Evolutionary conservation across 2,797 vertebrate species (phyloP).

Genomic region (Tapirus indicus): DNA sequence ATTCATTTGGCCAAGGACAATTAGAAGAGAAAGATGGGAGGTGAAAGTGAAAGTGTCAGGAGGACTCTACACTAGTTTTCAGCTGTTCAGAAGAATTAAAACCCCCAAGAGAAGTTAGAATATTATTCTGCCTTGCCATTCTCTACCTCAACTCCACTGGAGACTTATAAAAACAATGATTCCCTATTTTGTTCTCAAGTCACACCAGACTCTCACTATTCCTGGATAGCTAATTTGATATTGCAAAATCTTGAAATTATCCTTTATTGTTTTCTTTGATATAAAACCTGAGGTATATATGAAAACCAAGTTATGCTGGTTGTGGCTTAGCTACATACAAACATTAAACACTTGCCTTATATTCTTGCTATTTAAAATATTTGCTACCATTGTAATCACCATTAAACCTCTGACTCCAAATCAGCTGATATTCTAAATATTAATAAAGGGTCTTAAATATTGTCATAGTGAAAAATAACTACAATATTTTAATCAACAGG

Average conservation of each 20-base stretch:
- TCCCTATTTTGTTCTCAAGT: conserved; percentile 33
- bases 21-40: conserved; percentile 67
- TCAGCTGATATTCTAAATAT: neutral
- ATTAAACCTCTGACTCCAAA: neutral
- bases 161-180: conserved; percentile 60
- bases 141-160: neutral
- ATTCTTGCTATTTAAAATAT: conserved; percentile 23
- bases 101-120: conserved; percentile 45
- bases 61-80: conserved; percentile 33
- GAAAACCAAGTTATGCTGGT: neutral
- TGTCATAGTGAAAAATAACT: neutral
- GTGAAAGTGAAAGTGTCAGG: conserved; percentile 37
- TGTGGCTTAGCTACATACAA: neutral
- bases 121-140: conserved; percentile 46
- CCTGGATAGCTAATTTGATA: conserved; percentile 44
- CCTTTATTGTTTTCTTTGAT: conserved; percentile 51
- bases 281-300: conserved; percentile 22
- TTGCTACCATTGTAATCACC: neutral
- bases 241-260: conserved; percentile 25
- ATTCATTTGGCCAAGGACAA: conserved; percentile 72
- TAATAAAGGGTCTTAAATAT: conserved; percentile 23
- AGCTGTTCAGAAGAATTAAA: conserved; percentile 67
- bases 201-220: conserved; percentile 7
- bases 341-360: neutral
- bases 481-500: conserved; percentile 30